phyloP scores from a whole-genome alignment of 2,113 vertebrate genomes.

The Zapus hudsonius region DNA sequence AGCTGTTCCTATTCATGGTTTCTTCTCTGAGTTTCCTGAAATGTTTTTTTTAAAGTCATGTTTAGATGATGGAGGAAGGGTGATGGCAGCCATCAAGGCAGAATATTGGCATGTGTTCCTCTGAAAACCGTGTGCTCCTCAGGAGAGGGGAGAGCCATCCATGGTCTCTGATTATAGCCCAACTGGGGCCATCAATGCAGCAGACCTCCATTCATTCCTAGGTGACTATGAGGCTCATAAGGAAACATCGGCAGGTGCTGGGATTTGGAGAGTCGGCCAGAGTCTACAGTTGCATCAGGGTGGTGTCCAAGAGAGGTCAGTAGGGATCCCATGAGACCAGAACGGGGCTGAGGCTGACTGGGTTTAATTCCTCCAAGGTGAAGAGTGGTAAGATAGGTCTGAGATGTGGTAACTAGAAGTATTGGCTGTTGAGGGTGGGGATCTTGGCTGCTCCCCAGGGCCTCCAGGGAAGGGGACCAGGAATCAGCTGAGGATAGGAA shows the following conservation, averaged over 20 bases:
- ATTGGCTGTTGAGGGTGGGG: not conserved
- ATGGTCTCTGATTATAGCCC: not conserved
- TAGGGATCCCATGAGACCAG: not conserved
- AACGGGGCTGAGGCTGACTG: not conserved
- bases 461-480: not conserved
- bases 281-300: too few species aligned
- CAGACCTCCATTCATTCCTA: not conserved
- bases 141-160: not conserved
- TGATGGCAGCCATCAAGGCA: not conserved
- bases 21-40: not conserved
- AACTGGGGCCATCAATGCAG: not conserved
- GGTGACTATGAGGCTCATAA: not conserved
- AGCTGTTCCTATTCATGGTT: not conserved
- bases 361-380: not conserved
- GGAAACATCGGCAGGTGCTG: too few species aligned
- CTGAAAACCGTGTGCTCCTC: not conserved
- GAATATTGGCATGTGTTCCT: too few species aligned
- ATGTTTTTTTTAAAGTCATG: not conserved
- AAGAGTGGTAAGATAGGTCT: not conserved
- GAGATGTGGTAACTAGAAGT: too few species aligned
- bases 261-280: not conserved
- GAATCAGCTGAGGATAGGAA: not conserved
- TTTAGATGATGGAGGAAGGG: not conserved
- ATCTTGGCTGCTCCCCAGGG: too few species aligned
- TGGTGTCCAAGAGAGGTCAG: too few species aligned